Evolutionary conservation across 2,888 invertebrate genomes (phyloP).

Genomic region (Microlaimidae sp.): DNA sequence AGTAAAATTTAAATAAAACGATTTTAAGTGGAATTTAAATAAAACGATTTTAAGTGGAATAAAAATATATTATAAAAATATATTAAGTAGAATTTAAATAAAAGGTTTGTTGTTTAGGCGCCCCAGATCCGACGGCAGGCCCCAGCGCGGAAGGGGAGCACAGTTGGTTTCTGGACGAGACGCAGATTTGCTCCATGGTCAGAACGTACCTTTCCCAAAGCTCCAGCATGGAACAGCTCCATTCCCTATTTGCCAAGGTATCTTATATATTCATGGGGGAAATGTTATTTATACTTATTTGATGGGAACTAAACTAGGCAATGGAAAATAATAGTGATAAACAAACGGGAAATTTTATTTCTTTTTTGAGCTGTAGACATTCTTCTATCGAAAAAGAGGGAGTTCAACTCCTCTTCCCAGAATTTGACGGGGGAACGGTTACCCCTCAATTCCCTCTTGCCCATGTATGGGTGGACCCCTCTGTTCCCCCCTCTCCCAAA

Average conservation of each 20-base stretch:
- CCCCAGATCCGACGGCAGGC: conserved; percentile 69
- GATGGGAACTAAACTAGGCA: neutral
- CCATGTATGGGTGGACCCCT: too few species aligned
- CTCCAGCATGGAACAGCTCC: conserved; percentile 52
- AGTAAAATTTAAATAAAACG: too few species aligned
- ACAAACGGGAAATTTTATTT: neutral
- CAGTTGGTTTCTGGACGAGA: conserved; percentile 69
- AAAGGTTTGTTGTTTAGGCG: conserved; percentile 44
- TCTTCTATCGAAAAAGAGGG: too few species aligned
- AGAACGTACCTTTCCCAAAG: conserved; percentile 63
- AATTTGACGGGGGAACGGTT: too few species aligned
- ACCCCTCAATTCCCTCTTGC: too few species aligned
- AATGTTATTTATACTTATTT: too few species aligned
- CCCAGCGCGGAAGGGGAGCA: conserved; percentile 66
- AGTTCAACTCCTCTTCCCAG: too few species aligned
- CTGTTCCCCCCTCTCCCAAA: too few species aligned
- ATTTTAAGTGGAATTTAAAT: too few species aligned
- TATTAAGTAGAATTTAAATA: too few species aligned
- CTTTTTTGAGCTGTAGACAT: neutral
- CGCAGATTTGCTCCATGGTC: conserved; percentile 69
- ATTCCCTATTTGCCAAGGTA: conserved; percentile 67
- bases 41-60: too few species aligned
- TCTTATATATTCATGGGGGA: neutral
- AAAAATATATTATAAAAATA: too few species aligned
- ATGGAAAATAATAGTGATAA: neutral